Evolutionary conservation across 2,797 vertebrate genomes (phyloP).

Genomic region (Anabacerthia variegaticeps): DNA sequence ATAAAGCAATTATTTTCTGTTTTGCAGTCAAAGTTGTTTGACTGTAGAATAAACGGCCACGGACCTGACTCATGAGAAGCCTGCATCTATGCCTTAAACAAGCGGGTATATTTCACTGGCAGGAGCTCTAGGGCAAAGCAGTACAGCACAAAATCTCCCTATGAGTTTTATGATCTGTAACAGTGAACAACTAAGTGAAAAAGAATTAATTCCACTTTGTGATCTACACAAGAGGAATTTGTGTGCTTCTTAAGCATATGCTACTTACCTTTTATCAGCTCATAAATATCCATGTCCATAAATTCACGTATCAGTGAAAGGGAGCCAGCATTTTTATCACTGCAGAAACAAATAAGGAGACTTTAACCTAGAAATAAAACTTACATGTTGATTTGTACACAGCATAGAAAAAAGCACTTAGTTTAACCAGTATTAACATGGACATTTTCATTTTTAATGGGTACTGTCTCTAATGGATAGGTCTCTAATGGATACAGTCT

Average conservation of each 20-base stretch:
- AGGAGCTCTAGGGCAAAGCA: not conserved
- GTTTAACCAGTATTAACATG: not conserved
- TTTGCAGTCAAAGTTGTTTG: not conserved
- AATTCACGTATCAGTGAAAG: constrained; percentile 90
- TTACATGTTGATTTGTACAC: not conserved
- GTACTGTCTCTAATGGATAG: not conserved
- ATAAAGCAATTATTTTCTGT: not conserved
- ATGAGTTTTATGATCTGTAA: not conserved
- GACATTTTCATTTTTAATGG: not conserved
- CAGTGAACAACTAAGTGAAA: not conserved
- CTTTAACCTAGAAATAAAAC: constrained; percentile 21
- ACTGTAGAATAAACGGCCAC: not conserved
- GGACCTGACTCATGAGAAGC: not conserved
- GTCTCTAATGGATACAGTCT: too few relatives aligned
- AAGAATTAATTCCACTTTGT: not conserved
- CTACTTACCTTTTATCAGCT: constrained; percentile 87
- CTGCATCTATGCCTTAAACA: not conserved
- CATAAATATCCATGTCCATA: constrained; percentile 93
- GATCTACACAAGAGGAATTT: not conserved
- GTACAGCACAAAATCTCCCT: not conserved
- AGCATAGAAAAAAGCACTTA: not conserved
- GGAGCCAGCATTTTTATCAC: constrained; percentile 86
- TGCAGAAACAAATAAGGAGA: constrained; percentile 70
- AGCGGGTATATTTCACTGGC: not conserved
- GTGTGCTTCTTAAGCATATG: not conserved